A percentile compares a stretch with the other conserved stretches of the same genome.
Conservation (phyloP, 1,140 invertebrate species). For the Philaenus spumarius region DNA sequence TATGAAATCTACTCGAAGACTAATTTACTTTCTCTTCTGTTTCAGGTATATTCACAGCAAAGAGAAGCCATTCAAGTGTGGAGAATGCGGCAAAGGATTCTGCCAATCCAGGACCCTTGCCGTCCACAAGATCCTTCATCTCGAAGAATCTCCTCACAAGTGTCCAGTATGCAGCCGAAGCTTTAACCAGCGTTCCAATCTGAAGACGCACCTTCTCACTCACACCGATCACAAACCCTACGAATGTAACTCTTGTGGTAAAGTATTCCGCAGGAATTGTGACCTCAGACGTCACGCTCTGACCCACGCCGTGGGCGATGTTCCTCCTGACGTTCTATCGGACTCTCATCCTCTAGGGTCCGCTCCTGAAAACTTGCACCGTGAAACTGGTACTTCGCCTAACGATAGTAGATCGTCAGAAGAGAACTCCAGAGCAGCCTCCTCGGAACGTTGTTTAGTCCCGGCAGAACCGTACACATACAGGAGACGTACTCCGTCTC, state of each 20-base stretch:
- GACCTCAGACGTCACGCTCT: conserved; percentile 75
- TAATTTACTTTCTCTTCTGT: conserved; percentile 36
- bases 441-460: conserved; percentile 7
- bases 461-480: conserved; percentile 7
- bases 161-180: conserved; percentile 82
- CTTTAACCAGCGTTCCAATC: conserved; percentile 86
- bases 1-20: too few species aligned
- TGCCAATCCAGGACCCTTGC: conserved; percentile 90
- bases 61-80: conserved; percentile 95
- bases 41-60: conserved; percentile 94
- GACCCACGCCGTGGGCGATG: conserved; percentile 77
- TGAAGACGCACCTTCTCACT: conserved; percentile 90
- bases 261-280: conserved; percentile 79
- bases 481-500: conserved; percentile 9
- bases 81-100: conserved; percentile 93
- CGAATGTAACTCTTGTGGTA: conserved; percentile 84
- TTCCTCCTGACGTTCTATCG: conserved; percentile 51
- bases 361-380: conserved; percentile 17
- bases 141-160: conserved; percentile 89
- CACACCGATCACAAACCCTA: conserved; percentile 94
- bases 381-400: conserved; percentile 11
- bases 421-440: conserved; percentile 16
- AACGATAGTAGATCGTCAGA: conserved; percentile 21
- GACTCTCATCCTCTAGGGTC: conserved; percentile 3
- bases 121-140: conserved; percentile 87